Evolutionary conservation across 2,797 vertebrate species (phyloP), one percentile per base, ranked within the genome.

Genomic region (Erpetoichthys calabaricus): DNA sequence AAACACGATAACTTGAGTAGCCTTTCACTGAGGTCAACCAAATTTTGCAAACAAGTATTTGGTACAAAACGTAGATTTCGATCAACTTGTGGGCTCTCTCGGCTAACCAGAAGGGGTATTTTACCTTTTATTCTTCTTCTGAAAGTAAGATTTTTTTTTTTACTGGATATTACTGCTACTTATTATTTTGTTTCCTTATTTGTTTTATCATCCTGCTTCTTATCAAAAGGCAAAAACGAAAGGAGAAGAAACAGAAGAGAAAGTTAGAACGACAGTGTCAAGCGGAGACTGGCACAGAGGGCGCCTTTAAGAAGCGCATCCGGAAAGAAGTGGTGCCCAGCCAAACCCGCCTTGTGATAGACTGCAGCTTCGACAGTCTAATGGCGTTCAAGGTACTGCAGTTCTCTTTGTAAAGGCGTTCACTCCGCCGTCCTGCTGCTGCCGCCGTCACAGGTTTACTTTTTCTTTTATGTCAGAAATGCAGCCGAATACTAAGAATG

Each of bases 361-460:
- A 99, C 79, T 99, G 96, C 76, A 90, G 92, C 76, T 99, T 98
- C 42, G 94, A 99, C 68, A 59, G 67, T 64, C 77, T 98, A 59
- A 99, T 98, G 94, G 73, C 77, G 8, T 63, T 90, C 60, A 97
- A 93, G 90, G 94, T 98, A 57, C 65, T n/a, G 2, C 10, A 25
- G 50, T 50, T 50, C 7, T 25, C 25, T 25, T 25, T 25, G 25
- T 25, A 25, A 25, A 25, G 8, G 49, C 25, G 6, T 51, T 51
- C 25, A 8, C 25, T 44, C 45, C 6, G 44, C n/a, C 43, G 5
- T 51, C n/a, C 6, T 51, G 52, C 43, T 58, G 25, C 25, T 25
- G 25, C 49, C 8, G 45, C 4, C 56, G 2, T 9, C 6, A 3
- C 55, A 9, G 4, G 7, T n/a, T 42, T 8, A 52, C 53, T 42